A percentile compares a stretch with the other conserved stretches of the same genome.
Evolutionary conservation across 1,140 invertebrate species (phyloP).

Genomic region (Acromyrmex heyeri): DNA sequence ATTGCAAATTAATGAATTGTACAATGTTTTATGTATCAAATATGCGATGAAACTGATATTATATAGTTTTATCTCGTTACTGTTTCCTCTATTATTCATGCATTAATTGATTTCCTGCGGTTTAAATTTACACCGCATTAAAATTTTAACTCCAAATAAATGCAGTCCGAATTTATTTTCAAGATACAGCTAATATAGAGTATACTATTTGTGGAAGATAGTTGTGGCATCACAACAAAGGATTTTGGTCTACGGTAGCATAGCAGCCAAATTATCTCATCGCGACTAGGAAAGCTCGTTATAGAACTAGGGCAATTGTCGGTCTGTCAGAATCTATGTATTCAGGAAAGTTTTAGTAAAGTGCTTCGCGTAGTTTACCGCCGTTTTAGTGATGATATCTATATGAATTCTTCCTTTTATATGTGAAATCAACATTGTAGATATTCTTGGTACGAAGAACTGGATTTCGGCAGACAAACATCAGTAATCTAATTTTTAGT

Average conservation of each 20-base stretch:
- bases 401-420: conserved; percentile 32
- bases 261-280: conserved; percentile 54
- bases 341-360: conserved; percentile 51
- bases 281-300: conserved; percentile 49
- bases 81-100: background rate
- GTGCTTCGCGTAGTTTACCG: conserved; percentile 34
- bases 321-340: conserved; percentile 61
- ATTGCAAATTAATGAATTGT: conserved; percentile 8
- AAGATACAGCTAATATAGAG: conserved; percentile 1
- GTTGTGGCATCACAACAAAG: conserved; percentile 47
- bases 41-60: background rate
- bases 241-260: conserved; percentile 31
- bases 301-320: conserved; percentile 58
- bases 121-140: background rate
- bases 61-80: background rate
- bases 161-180: background rate
- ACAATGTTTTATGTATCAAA: background rate
- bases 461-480: background rate
- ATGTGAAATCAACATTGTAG: conserved; percentile 19
- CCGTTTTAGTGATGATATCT: conserved; percentile 48
- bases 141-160: background rate
- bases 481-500: background rate
- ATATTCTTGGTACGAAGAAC: background rate
- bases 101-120: background rate
- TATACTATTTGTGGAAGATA: conserved; percentile 19